Base-by-base conservation (phyloP, 64 coral and sea anemone genomes). In the Porites australiensis region DNA sequence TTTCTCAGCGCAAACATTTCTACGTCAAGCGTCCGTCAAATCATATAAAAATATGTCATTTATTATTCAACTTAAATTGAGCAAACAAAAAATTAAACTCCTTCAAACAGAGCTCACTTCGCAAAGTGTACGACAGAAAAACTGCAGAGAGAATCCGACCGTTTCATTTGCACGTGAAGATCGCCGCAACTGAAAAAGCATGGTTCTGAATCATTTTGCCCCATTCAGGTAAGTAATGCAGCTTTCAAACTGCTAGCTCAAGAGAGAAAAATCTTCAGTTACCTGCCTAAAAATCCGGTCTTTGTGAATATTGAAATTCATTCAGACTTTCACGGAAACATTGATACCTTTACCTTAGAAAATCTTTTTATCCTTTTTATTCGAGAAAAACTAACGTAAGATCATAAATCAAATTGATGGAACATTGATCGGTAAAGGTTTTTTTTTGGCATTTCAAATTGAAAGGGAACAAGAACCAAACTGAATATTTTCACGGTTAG, bases 141-240 rank as follows among this genome's bases (percentile, higher is more conserved):
- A 76, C 13, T 4, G 5, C 14, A 6, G 13, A 2, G 47, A 13
- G 19, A 76, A 76, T 76, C 27, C 37, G 8, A 8, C 37, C 4
- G 8, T 14, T 19, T 16, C 20, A 60, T 60, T 60, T 1, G 3
- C 59, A 80, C 15, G 11, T 46, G 12, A 58, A 79, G n/a, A 70
- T 27, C n/a, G 19, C 18, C 44, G 50, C 73, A 4, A 7, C 12
- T 2, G 0, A 60, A 51, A 2, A 21, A 69, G 11, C 19, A 84
- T 84, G 81, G 81, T 84, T 50, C 27, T 37, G 27, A 18, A 68
- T 20, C 63, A 44, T 9, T 84, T 84, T 50, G n/a, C 61, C 5
- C 63, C 62, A 13, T 68, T 84, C 81, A 68, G 81, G 81, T 84
- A 84, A 37, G 37, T 18, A 11, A 21, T 57, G 6, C 58, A 57